Base-by-base conservation (phyloP, 2,113 vertebrate genomes). In the Gymnorhina tibicen region DNA sequence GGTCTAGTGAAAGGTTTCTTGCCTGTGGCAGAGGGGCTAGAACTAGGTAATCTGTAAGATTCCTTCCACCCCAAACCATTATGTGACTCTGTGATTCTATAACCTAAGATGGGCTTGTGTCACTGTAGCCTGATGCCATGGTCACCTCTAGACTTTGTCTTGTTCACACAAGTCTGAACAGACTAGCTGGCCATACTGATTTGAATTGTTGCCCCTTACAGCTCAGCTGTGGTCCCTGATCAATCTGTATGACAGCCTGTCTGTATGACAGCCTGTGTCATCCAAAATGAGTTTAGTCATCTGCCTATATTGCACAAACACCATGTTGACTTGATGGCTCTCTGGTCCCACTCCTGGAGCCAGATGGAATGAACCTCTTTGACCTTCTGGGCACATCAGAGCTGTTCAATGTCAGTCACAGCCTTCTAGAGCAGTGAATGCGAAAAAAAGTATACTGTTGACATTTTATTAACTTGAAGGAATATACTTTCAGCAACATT, bases 401-500 rank as follows among this genome's bases (percentile, higher is more conserved):
- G 23, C 64, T 68, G 33, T 75, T 92, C 69, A 91, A 10, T 3
- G 10, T 44, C 86, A 62, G 66, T 76, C 63, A 85, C 2, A 11
- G 64, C 10, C 66, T 58, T 52, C 46, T 85, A 79, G 19, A 82
- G 78, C 28, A 95, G 32, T 26, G 49, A 86, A 84, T 41, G 14
- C 9, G 88, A 72, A 95, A 92, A 52, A 70, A 93, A 47, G 80
- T 20, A 35, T 21, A 26, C 50, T 41, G 19, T 17, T 92, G 50
- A 73, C 64, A 39, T 95, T 97, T 95, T 91, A 95, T 94, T 96
- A 95, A 86, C 42, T 92, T 97, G 92, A 96, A 96, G 37, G 33
- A 97, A 96, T 96, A 95, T 79, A 83, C 82, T 96, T 97, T 93
- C 92, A 97, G 62, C 63, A 97, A 77, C 67, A 46, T 93, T 91